These are phyloP conservation scores for Rhinatrema bivittatum DNA, from an alignment of 2,797 vertebrate genomes.

Conservation along the genomic window DNA sequence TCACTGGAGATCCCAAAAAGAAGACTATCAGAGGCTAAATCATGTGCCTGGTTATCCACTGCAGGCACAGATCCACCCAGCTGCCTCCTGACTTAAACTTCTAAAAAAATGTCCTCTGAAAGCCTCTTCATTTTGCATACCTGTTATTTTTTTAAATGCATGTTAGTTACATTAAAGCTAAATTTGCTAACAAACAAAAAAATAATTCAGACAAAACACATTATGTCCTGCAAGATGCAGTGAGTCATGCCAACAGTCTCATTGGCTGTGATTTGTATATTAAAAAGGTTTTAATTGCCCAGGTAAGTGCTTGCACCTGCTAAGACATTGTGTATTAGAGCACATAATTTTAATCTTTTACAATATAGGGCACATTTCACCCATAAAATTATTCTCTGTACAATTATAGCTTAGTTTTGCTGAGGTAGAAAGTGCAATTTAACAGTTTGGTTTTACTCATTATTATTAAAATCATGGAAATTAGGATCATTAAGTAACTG, in stretches of 20 bases:
- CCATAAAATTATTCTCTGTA: conserved; percentile 63
- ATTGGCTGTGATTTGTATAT: conserved; percentile 64
- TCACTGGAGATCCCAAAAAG: too few relatives aligned
- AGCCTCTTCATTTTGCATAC: too few relatives aligned
- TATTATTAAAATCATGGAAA: conserved; percentile 65
- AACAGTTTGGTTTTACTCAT: conserved; percentile 55
- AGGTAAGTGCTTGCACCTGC: conserved; percentile 71
- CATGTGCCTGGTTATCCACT: too few relatives aligned
- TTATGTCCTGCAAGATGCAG: conserved; percentile 53
- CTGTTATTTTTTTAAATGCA: too few relatives aligned
- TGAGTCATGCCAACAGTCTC: conserved; percentile 49
- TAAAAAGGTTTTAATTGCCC: conserved; percentile 70
- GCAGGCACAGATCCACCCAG: too few relatives aligned
- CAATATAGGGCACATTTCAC: conserved; percentile 63
- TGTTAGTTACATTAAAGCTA: too few relatives aligned
- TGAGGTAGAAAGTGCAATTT: conserved; percentile 64
- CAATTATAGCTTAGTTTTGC: conserved; percentile 60
- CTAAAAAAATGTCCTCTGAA: too few relatives aligned
- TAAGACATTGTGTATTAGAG: conserved; percentile 62
- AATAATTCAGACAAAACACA: conserved; percentile 46
- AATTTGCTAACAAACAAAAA: conserved; percentile 41
- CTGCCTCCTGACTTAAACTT: too few relatives aligned
- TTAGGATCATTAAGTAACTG: conserved; percentile 46
- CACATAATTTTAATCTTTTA: conserved; percentile 64
- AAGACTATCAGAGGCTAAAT: too few relatives aligned